Evolutionary conservation across 2,797 vertebrate genomes (phyloP).

Genomic region (Eulemur rubriventer): DNA sequence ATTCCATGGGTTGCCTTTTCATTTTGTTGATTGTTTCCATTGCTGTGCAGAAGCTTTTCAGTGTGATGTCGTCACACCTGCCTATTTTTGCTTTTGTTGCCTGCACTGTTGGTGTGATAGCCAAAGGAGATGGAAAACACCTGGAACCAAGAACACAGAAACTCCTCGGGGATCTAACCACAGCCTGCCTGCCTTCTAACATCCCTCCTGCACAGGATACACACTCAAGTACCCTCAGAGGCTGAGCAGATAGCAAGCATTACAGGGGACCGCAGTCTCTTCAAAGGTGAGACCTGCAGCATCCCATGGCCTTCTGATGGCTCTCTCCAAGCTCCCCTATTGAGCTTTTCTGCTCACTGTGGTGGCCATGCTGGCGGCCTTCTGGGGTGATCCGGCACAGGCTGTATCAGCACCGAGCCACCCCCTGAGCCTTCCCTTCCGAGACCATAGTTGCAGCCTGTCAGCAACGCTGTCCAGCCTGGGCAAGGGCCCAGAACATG

Average conservation of each 20-base stretch:
- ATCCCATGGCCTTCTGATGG: not conserved
- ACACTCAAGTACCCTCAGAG: not conserved
- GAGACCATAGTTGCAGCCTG: slow-evolving; percentile 72
- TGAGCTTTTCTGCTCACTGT: not conserved
- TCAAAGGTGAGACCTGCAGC: not conserved
- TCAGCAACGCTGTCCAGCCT: slow-evolving; percentile 61
- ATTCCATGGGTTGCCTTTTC: not conserved
- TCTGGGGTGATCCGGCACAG: slow-evolving; percentile 63
- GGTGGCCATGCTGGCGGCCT: not conserved
- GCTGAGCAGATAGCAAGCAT: not conserved
- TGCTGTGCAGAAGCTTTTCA: not conserved
- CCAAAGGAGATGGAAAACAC: not conserved
- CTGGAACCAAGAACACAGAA: not conserved
- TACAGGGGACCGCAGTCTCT: not conserved
- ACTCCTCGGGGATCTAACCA: not conserved
- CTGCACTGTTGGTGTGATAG: not conserved
- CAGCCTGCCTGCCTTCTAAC: not conserved
- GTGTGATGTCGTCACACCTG: not conserved
- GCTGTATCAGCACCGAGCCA: slow-evolving; percentile 67
- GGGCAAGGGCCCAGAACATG: slow-evolving; percentile 61
- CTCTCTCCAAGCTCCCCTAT: not conserved
- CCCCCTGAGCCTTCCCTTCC: slow-evolving; percentile 72
- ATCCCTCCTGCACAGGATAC: not conserved
- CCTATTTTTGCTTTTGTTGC: not conserved
- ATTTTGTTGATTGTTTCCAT: not conserved